Conservation (phyloP, 2,113 vertebrate genomes). For the Ceratotherium simum region DNA sequence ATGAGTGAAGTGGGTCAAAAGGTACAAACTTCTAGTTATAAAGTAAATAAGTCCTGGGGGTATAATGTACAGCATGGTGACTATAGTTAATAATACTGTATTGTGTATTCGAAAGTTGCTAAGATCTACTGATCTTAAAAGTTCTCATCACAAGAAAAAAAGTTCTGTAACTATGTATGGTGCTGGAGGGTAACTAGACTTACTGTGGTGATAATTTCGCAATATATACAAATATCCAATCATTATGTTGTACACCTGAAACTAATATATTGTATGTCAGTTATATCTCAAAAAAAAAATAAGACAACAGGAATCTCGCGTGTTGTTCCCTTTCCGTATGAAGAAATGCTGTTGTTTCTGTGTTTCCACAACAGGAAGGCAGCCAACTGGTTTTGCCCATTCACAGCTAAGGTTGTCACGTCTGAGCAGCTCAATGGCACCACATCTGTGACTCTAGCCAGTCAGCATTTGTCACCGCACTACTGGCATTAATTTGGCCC, state of each 20-base stretch:
- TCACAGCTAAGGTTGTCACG: background rate
- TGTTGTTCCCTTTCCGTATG: conserved; percentile 52
- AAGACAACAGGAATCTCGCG: conserved; percentile 43
- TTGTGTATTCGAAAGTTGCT: background rate
- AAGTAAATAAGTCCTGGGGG: background rate
- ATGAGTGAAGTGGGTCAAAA: background rate
- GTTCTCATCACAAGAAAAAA: background rate
- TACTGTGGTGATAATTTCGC: background rate
- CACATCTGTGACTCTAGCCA: background rate
- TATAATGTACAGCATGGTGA: background rate
- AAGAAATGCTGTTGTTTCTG: conserved; percentile 46
- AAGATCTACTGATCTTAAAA: background rate
- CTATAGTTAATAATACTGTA: too few relatives aligned
- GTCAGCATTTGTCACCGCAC: background rate
- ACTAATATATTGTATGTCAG: background rate
- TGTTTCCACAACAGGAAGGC: conserved; percentile 8
- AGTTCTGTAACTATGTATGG: background rate
- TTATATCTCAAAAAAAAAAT: background rate
- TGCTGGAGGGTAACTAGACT: background rate
- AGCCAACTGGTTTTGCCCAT: background rate
- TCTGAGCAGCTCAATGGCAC: background rate
- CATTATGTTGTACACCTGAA: background rate
- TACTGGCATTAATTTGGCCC: background rate
- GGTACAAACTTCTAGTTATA: background rate
- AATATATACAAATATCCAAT: too few relatives aligned